Evolutionary conservation across 64 coral and sea anemone genomes (phyloP).

Genomic region (Hydrozoanthus tunicans): DNA sequence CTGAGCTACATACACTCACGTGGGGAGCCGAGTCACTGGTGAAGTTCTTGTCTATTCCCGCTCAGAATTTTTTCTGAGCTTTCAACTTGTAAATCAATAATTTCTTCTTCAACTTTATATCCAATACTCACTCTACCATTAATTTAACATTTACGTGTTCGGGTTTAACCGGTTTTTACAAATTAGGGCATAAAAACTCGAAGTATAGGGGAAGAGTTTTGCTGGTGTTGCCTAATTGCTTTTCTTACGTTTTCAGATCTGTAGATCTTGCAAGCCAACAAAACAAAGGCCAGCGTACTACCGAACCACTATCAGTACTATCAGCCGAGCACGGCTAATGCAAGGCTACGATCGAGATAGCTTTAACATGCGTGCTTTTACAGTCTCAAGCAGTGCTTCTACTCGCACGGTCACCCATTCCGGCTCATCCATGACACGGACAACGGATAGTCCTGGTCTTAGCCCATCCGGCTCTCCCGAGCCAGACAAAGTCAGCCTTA

Average conservation of each 20-base stretch:
- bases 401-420: conserved; percentile 17
- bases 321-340: neutral
- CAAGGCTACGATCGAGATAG: neutral
- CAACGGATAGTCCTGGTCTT: neutral
- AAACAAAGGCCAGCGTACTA: neutral
- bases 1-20: too few species aligned
- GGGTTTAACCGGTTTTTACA: neutral
- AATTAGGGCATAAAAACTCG: neutral
- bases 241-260: neutral
- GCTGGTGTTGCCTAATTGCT: too few species aligned
- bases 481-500: neutral
- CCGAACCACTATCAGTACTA: neutral
- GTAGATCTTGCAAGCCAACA: neutral
- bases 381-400: conserved; percentile 6
- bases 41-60: too few species aligned
- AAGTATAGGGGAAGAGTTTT: neutral
- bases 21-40: too few species aligned
- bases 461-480: neutral
- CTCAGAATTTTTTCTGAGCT: too few species aligned
- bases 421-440: conserved; percentile 14
- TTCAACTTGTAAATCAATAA: too few species aligned
- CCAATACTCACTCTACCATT: too few species aligned
- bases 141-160: too few species aligned
- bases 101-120: too few species aligned
- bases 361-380: neutral